Evolutionary conservation across 30 jellyfish, hydroid and myxozoan genomes (phyloP).

Genomic region (Aurelia sp.): DNA sequence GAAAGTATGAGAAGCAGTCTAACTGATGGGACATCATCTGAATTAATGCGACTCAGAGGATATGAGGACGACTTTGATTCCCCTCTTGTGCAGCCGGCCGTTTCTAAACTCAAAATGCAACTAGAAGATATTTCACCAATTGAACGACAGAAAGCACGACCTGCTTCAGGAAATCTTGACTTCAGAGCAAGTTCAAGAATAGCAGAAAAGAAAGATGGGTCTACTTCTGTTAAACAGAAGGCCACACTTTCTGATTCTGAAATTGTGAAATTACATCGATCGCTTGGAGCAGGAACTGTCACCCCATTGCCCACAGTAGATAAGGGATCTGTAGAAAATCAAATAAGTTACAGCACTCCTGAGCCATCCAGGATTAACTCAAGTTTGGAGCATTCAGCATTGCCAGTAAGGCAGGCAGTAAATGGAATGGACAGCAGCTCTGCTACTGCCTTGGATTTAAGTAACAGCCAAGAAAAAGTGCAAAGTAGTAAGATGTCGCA

Average conservation of each 20-base stretch:
- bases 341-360: no score
- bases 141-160: constrained; percentile 8
- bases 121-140: constrained; percentile 49
- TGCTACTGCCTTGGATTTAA: no score
- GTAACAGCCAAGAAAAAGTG: no score
- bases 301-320: constrained; percentile 49
- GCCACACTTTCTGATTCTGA: constrained; percentile 23
- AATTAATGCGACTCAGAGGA: constrained; percentile 15
- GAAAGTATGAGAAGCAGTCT: not conserved
- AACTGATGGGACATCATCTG: constrained; percentile 45
- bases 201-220: not conserved
- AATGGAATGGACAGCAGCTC: no score
- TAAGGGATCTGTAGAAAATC: not conserved
- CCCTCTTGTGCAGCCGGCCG: not conserved
- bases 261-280: constrained; percentile 60
- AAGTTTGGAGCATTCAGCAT: no score
- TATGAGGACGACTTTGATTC: constrained; percentile 12
- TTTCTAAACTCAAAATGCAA: constrained; percentile 9
- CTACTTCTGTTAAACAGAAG: not conserved
- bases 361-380: no score
- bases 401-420: no score
- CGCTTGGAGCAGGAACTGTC: constrained; percentile 78
- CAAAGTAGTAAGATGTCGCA: no score
- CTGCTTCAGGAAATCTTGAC: not conserved
- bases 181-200: constrained; percentile 50